These are phyloP conservation scores for Chromobotia macracanthus DNA, from an alignment of 2,797 vertebrate species.

Conservation along the genomic window DNA sequence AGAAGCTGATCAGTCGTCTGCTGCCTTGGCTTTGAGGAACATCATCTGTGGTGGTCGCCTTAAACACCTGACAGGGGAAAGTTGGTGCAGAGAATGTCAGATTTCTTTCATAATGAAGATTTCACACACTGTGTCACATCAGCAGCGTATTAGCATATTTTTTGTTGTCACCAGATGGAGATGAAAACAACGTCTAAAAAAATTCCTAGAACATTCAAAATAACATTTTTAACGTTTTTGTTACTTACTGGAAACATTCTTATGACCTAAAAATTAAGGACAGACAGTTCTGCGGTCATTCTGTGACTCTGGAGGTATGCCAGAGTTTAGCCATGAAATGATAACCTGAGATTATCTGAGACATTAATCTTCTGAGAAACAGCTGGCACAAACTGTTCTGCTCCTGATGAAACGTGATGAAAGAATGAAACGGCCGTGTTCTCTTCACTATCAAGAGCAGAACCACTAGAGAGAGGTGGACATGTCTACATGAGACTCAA, in stretches of 20 bases:
- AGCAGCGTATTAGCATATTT: too few species aligned
- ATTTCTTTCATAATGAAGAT: background rate
- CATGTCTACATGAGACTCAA: background rate
- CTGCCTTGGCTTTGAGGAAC: constrained; percentile 81
- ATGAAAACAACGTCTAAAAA: too few species aligned
- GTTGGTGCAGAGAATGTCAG: background rate
- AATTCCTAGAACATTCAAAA: too few species aligned
- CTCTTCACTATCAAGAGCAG: background rate
- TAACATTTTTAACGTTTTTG: too few species aligned
- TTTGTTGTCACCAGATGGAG: too few species aligned
- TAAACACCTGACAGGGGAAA: constrained; percentile 79
- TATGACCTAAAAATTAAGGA: background rate
- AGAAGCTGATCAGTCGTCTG: constrained; percentile 88
- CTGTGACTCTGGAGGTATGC: constrained; percentile 29
- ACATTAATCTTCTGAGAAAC: constrained; percentile 27
- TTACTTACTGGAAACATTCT: background rate
- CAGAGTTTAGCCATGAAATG: constrained; percentile 34
- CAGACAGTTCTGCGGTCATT: background rate
- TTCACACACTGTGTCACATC: background rate
- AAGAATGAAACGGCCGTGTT: constrained; percentile 4
- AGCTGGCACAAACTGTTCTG: constrained; percentile 38
- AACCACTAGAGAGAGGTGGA: background rate
- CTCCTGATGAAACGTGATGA: constrained; percentile 11
- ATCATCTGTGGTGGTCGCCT: constrained; percentile 78
- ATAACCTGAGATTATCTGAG: constrained; percentile 54